These are phyloP conservation scores for Liasis olivaceus DNA, from an alignment of 2,797 vertebrate species.

Conservation along the genomic window DNA sequence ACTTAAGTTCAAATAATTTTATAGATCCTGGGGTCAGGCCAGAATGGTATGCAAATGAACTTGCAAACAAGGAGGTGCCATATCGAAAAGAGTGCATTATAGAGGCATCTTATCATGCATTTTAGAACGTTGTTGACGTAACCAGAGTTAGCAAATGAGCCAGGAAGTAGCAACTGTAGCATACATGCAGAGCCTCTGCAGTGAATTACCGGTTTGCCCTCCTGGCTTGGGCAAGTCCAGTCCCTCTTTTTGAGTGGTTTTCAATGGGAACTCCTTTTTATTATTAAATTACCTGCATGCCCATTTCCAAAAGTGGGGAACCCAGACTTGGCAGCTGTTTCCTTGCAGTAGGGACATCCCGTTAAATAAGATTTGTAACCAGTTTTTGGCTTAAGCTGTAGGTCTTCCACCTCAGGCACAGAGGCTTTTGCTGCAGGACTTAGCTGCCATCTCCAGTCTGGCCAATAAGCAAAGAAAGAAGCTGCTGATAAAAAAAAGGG, in stretches of 20 bases:
- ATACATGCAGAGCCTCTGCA: not conserved
- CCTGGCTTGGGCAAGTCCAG: not conserved
- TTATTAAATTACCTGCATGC: not conserved
- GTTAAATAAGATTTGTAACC: not conserved
- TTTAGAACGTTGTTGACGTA: not conserved
- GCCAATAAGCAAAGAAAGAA: not conserved
- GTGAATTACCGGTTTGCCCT: not conserved
- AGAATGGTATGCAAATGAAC: not conserved
- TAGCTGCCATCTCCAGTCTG: not conserved
- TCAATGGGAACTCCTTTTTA: not conserved
- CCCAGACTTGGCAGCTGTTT: not conserved
- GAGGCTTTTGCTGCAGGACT: not conserved
- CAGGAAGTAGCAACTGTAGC: not conserved
- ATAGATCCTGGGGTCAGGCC: not conserved
- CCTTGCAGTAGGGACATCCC: not conserved
- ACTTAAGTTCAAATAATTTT: not conserved
- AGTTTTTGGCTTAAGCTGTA: not conserved
- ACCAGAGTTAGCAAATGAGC: not conserved
- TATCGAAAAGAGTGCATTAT: not conserved
- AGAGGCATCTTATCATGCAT: not conserved
- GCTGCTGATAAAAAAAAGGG: not conserved
- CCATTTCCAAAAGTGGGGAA: not conserved
- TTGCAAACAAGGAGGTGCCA: not conserved
- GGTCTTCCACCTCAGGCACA: not conserved
- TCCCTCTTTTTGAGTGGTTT: not conserved